Evolutionary conservation across 2,113 vertebrate genomes (phyloP).

Genomic region (Lanius collurio): DNA sequence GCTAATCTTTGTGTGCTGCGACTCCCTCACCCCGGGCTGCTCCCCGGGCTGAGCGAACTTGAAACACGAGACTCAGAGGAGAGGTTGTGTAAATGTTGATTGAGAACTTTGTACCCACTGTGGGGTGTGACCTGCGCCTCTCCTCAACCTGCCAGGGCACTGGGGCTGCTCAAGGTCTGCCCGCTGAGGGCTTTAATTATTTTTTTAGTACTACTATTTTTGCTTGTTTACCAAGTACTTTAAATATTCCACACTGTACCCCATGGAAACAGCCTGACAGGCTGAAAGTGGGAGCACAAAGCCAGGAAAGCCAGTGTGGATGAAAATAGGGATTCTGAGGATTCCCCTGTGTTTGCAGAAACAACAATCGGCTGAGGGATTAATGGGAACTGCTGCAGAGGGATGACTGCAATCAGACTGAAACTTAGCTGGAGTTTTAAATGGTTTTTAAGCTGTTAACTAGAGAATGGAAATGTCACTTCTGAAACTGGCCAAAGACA

Average conservation of each 20-base stretch:
- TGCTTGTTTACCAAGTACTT: not conserved
- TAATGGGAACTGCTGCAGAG: not conserved
- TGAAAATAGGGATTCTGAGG: not conserved
- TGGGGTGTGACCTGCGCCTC: not conserved
- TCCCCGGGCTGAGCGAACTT: not conserved
- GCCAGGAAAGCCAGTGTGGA: not conserved
- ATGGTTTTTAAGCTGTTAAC: not conserved
- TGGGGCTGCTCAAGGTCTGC: not conserved
- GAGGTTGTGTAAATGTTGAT: not conserved
- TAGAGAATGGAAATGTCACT: not conserved
- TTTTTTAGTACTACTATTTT: rapidly evolving
- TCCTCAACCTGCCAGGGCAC: not conserved
- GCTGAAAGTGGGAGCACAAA: not conserved
- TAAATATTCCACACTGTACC: too few relatives aligned
- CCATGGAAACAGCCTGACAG: rapidly evolving
- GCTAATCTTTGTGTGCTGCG: not conserved
- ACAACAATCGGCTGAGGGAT: not conserved
- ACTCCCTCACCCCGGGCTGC: not conserved
- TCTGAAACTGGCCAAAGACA: not conserved
- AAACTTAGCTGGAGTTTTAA: not conserved
- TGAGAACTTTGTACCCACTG: not conserved
- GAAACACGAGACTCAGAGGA: not conserved
- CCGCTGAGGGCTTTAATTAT: rapidly evolving
- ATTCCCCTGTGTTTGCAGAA: not conserved
- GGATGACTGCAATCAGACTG: too few relatives aligned